These are phyloP conservation scores for Littorina saxatilis DNA, from an alignment of 1,140 invertebrate species.

Conservation along the genomic window DNA sequence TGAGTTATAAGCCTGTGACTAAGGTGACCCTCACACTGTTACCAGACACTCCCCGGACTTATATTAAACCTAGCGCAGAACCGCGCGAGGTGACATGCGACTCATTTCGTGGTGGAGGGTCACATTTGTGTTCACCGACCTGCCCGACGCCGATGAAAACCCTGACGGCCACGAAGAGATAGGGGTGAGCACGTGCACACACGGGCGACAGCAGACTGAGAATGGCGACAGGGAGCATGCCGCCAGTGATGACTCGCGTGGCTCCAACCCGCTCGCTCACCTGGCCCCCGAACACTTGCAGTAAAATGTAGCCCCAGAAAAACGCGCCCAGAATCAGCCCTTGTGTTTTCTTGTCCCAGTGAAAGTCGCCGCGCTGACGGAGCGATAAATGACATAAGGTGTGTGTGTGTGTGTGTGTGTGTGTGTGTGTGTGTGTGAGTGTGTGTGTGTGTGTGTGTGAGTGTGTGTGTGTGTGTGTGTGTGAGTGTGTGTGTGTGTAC, in stretches of 20 bases:
- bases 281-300: constrained; percentile 87
- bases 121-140: too few relatives aligned
- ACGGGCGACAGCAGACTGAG: constrained; percentile 89
- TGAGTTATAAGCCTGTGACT: too few relatives aligned
- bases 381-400: too few relatives aligned
- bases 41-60: too few relatives aligned
- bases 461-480: constrained; percentile 7
- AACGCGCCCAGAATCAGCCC: constrained; percentile 77
- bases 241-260: constrained; percentile 86
- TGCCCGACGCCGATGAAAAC: constrained; percentile 75
- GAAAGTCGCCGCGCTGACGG: too few relatives aligned
- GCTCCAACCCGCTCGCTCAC: constrained; percentile 88
- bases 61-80: too few relatives aligned
- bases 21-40: too few relatives aligned
- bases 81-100: too few relatives aligned
- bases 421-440: not conserved
- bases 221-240: constrained; percentile 87
- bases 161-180: constrained; percentile 72
- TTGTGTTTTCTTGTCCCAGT: constrained; percentile 84
- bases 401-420: constrained; percentile 1
- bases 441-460: not conserved
- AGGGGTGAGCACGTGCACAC: constrained; percentile 80
- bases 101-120: too few relatives aligned
- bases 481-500: not conserved
- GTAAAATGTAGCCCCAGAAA: constrained; percentile 86